Conservation (phyloP, 2,888 invertebrate genomes). For the Serrognathus titanus region DNA sequence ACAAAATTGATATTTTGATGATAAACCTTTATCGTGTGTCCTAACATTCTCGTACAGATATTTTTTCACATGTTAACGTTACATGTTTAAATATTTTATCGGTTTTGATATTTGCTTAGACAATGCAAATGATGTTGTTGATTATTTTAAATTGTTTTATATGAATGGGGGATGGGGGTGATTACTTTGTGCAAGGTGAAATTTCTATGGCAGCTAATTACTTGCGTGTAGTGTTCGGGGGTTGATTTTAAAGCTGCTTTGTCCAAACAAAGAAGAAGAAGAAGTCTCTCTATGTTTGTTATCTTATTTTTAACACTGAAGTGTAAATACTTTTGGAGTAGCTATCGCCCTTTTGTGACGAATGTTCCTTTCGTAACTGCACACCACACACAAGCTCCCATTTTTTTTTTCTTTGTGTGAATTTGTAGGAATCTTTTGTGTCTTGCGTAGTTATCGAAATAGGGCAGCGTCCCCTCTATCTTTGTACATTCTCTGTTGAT, state of each 20-base stretch:
- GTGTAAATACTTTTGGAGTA: not conserved
- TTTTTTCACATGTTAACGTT: too few species aligned
- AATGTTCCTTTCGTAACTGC: not conserved
- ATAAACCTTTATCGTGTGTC: too few species aligned
- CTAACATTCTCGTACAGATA: too few species aligned
- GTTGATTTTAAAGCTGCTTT: not conserved
- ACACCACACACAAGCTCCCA: not conserved
- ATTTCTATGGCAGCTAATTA: not conserved
- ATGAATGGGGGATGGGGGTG: too few species aligned
- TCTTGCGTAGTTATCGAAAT: not conserved
- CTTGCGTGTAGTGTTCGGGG: not conserved
- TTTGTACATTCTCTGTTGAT: constrained; percentile 7
- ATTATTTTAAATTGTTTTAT: too few species aligned
- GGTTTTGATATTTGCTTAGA: too few species aligned
- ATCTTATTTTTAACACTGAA: not conserved
- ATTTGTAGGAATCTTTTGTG: not conserved
- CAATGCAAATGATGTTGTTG: too few species aligned
- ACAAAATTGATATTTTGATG: too few species aligned
- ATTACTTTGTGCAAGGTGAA: not conserved
- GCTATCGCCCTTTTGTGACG: not conserved
- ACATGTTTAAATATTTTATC: too few species aligned
- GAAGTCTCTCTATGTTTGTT: too few species aligned
- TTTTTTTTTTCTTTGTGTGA: not conserved
- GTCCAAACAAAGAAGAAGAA: not conserved
- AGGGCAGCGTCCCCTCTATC: constrained; percentile 7